Conservation (phyloP, 2,113 vertebrate species). For the Bothrops jararaca region DNA sequence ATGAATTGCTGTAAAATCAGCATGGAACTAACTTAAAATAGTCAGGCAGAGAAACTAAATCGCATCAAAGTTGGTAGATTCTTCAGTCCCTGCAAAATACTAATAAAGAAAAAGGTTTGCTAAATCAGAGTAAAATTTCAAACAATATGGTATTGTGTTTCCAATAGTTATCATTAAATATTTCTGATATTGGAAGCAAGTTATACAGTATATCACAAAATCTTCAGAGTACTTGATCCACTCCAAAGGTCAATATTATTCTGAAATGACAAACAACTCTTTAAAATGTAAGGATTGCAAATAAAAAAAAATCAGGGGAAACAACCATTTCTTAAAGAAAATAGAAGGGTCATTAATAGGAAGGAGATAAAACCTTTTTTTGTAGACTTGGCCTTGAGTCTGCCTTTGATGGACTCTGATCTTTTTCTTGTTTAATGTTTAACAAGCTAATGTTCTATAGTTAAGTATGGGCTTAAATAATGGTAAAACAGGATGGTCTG, state of each 20-base stretch:
- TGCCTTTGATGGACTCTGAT: background rate
- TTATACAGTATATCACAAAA: background rate
- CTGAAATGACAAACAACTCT: background rate
- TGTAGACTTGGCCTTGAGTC: background rate
- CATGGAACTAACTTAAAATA: background rate
- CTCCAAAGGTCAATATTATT: background rate
- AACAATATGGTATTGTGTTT: background rate
- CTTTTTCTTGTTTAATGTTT: slow-evolving; percentile 8
- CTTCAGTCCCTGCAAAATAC: background rate
- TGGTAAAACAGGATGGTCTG: slow-evolving; percentile 18
- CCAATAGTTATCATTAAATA: background rate
- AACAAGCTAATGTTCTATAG: slow-evolving; percentile 21
- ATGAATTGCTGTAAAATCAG: background rate
- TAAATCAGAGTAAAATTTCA: background rate
- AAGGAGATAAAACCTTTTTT: background rate
- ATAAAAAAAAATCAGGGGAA: too few relatives aligned
- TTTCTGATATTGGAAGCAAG: background rate
- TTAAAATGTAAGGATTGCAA: background rate
- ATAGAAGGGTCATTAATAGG: background rate
- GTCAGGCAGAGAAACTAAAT: background rate
- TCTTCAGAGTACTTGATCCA: background rate
- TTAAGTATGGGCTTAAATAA: background rate
- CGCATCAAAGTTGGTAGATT: background rate
- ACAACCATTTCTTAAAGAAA: background rate
- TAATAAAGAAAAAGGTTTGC: background rate